These are phyloP conservation scores for Lasiurus borealis DNA, from an alignment of 2,113 vertebrate species.

Conservation along the genomic window DNA sequence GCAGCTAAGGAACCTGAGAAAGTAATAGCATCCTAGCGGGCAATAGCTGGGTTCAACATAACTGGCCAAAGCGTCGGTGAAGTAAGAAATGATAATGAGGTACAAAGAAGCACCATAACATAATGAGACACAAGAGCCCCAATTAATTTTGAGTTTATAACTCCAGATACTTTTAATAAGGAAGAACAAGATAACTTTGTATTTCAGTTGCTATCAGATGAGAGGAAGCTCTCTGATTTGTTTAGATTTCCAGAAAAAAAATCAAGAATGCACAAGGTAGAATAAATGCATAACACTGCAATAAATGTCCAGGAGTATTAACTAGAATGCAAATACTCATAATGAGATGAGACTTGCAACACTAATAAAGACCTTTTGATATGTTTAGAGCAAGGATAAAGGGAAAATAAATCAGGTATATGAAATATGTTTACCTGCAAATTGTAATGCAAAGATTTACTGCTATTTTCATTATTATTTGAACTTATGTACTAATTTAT, in stretches of 20 bases:
- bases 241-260: slow-evolving; percentile 39
- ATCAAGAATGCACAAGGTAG: not conserved
- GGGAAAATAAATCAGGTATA: not conserved
- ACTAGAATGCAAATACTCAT: not conserved
- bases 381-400: not conserved
- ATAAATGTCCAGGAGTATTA: not conserved
- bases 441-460: not conserved
- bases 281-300: not conserved
- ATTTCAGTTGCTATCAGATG: not conserved
- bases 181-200: slow-evolving; percentile 19
- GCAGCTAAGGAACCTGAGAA: not conserved
- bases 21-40: not conserved
- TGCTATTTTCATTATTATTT: slow-evolving; percentile 16
- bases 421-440: not conserved
- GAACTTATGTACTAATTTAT: not conserved
- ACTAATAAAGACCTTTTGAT: not conserved
- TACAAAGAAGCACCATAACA: not conserved
- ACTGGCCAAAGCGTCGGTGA: not conserved
- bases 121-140: not conserved
- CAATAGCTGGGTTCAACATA: not conserved
- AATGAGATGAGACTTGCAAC: not conserved
- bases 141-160: not conserved
- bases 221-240: not conserved
- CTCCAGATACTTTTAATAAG: not conserved
- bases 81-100: not conserved